Evolutionary conservation across 1,140 invertebrate species (phyloP).

Genomic region (Ptiloglossa arizonensis): DNA sequence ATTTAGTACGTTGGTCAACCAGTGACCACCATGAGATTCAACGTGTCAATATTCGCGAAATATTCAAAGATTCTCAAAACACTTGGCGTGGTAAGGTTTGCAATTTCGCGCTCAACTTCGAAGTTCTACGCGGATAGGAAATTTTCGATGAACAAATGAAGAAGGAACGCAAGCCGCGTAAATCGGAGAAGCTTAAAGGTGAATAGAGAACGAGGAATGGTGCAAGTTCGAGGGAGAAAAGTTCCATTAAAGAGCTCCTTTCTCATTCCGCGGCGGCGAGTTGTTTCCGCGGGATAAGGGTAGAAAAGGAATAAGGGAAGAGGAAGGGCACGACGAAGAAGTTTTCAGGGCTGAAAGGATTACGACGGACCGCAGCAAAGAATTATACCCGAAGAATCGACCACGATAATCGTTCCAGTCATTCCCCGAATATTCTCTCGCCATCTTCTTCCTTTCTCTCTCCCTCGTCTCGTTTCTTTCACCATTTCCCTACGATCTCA

Average conservation of each 20-base stretch:
- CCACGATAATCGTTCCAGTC: constrained; percentile 61
- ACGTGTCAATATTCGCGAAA: too few species aligned
- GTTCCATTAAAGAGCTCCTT: constrained; percentile 43
- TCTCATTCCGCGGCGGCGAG: constrained; percentile 35
- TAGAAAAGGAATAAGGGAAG: constrained; percentile 11
- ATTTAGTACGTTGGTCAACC: too few species aligned
- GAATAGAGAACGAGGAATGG: constrained; percentile 47
- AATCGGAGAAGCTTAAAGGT: constrained; percentile 39
- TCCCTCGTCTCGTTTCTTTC: background rate
- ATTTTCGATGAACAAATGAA: constrained; percentile 52
- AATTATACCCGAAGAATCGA: constrained; percentile 45
- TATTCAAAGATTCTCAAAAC: background rate
- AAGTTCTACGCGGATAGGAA: constrained; percentile 37
- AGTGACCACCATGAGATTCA: too few species aligned
- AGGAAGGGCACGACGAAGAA: constrained; percentile 1
- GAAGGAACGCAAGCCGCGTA: constrained; percentile 35
- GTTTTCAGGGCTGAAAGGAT: constrained; percentile 60
- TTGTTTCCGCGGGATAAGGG: constrained; percentile 4
- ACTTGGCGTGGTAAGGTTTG: background rate
- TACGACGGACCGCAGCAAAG: constrained; percentile 43
- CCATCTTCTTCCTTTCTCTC: background rate
- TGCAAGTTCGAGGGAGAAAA: constrained; percentile 37
- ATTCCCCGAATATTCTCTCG: constrained; percentile 49
- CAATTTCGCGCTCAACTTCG: background rate
- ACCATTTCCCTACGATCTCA: background rate